A percentile compares a stretch with the other conserved stretches of the same genome.
Evolutionary conservation across 2,797 vertebrate genomes (phyloP).

Genomic region (Numenius phaeopus): DNA sequence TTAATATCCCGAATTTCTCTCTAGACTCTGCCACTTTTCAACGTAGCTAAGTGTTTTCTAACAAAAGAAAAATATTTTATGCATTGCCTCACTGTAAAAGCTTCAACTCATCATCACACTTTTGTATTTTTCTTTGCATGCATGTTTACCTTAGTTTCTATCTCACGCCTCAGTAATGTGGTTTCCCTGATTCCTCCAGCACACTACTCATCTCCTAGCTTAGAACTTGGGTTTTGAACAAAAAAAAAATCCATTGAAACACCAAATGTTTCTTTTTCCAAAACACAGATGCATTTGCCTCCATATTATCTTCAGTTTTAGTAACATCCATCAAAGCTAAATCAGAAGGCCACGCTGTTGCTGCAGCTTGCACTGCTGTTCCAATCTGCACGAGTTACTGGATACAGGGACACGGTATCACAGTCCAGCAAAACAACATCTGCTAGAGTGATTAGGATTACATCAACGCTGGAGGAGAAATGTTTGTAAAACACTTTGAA

Average conservation of each 20-base stretch:
- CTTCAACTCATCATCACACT: neutral
- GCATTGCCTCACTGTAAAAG: neutral
- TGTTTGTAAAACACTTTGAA: conserved; percentile 27
- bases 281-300: neutral
- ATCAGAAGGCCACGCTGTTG: neutral
- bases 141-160: neutral
- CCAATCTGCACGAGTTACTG: neutral
- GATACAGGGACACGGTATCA: neutral
- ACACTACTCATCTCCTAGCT: neutral
- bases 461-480: neutral
- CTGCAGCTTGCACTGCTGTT: neutral
- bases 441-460: conserved; percentile 42
- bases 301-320: neutral
- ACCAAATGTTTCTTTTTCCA: neutral
- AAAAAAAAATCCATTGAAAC: neutral
- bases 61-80: neutral
- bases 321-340: neutral
- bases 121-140: neutral
- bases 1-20: neutral
- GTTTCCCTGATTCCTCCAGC: neutral
- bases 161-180: neutral
- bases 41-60: neutral
- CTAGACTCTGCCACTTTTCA: neutral
- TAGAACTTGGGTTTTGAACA: neutral
- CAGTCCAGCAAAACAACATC: conserved; percentile 49